A percentile compares a stretch with the other conserved stretches of the same genome.
These are phyloP conservation scores for Drosophila ogumai DNA, from an alignment of 1,140 invertebrate genomes.

Conservation along the genomic window DNA sequence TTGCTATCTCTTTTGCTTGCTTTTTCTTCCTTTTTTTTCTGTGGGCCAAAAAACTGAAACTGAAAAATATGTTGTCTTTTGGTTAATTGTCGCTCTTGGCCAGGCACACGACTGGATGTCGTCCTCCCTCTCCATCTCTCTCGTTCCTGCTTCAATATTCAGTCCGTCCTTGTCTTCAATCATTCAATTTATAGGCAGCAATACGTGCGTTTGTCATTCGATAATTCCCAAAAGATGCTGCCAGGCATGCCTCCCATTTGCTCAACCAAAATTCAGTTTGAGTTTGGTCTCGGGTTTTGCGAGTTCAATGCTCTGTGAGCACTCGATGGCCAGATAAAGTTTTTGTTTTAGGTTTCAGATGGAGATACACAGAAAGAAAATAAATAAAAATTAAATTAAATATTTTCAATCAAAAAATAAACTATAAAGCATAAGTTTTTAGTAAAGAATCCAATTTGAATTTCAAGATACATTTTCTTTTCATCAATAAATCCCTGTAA, in stretches of 20 bases:
- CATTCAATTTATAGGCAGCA: conserved; percentile 68
- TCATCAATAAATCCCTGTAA: background rate
- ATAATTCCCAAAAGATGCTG: conserved; percentile 55
- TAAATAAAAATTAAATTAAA: too few species aligned
- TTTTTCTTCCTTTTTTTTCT: conserved; percentile 12
- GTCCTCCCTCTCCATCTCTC: background rate
- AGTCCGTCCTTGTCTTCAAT: conserved; percentile 55
- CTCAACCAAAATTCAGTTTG: conserved; percentile 11
- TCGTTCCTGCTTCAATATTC: background rate
- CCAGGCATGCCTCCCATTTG: conserved; percentile 36
- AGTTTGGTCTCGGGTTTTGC: conserved; percentile 17
- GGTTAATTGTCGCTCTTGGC: conserved; percentile 68
- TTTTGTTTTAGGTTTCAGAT: conserved; percentile 32
- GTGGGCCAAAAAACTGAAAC: conserved; percentile 25
- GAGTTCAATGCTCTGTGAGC: conserved; percentile 51
- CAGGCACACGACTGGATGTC: conserved; percentile 43
- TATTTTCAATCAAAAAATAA: background rate
- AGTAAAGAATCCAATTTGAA: too few species aligned
- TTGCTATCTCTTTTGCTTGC: conserved; percentile 3
- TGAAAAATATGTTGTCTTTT: conserved; percentile 39
- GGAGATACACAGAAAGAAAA: conserved; percentile 19
- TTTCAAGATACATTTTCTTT: background rate
- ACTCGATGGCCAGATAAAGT: conserved; percentile 34
- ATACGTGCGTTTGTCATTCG: conserved; percentile 56
- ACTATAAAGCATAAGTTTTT: too few species aligned